phyloP scores from a whole-genome alignment of 30 jellyfish, hydroid and myxozoan genomes.

The Clytia hemisphaerica region DNA sequence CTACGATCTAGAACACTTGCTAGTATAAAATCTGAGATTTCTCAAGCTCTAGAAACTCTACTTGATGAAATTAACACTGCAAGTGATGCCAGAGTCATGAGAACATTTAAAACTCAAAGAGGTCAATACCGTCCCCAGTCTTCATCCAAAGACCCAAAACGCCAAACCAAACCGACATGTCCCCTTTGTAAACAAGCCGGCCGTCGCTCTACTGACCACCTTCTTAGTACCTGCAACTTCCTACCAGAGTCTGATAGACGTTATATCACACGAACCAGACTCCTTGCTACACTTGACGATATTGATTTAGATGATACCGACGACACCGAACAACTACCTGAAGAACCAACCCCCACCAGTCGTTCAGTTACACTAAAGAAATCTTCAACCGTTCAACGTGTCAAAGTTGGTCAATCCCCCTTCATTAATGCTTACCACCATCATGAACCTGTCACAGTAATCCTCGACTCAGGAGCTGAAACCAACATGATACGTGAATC shows the following conservation, averaged over 20 bases:
- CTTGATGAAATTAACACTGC: constrained; percentile 10
- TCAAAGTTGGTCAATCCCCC: not conserved
- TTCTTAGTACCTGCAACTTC: not conserved
- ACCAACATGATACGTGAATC: constrained; percentile 2
- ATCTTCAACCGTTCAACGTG: not conserved
- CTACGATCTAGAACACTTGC: constrained; percentile 27
- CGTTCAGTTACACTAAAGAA: too few species aligned
- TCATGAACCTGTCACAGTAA: not conserved
- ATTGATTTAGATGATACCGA: not conserved
- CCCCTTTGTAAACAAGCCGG: constrained; percentile 1
- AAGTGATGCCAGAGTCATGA: constrained; percentile 26
- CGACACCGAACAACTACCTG: too few species aligned
- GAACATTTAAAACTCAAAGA: too few species aligned
- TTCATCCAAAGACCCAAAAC: too few species aligned
- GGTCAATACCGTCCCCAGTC: too few species aligned
- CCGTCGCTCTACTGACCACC: not conserved
- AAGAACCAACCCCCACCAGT: too few species aligned
- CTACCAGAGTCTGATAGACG: constrained; percentile 18
- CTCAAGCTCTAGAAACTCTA: constrained; percentile 37
- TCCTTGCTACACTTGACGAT: constrained; percentile 20
- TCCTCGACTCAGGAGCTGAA: not conserved
- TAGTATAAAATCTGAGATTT: constrained; percentile 29
- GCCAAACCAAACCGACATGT: not conserved
- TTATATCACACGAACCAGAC: constrained; percentile 5
- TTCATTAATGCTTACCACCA: not conserved